Conservation (phyloP, 2,113 vertebrate species). For the Gobius niger region DNA sequence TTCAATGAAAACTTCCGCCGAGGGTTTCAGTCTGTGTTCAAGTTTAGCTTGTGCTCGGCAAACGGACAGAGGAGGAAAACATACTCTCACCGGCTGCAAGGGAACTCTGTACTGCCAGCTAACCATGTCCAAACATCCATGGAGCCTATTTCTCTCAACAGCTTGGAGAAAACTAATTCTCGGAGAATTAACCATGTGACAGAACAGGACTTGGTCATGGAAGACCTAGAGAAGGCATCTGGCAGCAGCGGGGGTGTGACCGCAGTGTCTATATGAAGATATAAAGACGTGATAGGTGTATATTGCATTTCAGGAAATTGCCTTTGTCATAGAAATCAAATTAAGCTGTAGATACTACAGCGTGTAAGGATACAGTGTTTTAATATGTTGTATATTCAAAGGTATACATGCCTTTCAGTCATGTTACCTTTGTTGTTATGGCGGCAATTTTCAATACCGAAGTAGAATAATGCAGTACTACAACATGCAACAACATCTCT, state of each 20-base stretch:
- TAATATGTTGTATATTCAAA: background rate
- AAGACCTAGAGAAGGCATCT: constrained; percentile 76
- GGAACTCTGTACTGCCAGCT: constrained; percentile 75
- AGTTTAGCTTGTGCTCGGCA: constrained; percentile 77
- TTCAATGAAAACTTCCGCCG: constrained; percentile 88
- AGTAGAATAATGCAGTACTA: too few relatives aligned
- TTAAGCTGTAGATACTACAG: background rate
- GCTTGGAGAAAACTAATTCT: constrained; percentile 61
- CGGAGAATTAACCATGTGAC: constrained; percentile 63
- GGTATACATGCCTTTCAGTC: too few relatives aligned
- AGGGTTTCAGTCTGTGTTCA: constrained; percentile 84
- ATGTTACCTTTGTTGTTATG: too few relatives aligned
- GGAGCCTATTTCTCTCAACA: constrained; percentile 77
- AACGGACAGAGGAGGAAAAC: constrained; percentile 62
- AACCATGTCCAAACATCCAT: constrained; percentile 58
- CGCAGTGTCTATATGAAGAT: constrained; percentile 68
- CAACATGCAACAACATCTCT: too few relatives aligned
- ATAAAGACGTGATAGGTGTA: constrained; percentile 6
- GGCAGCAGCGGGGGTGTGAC: constrained; percentile 66
- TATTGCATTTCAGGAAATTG: constrained; percentile 8
- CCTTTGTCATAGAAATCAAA: background rate
- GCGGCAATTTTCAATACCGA: too few relatives aligned
- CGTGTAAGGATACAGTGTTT: background rate
- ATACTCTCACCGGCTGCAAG: constrained; percentile 69
- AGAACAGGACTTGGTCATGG: constrained; percentile 79